Base-by-base conservation (phyloP, 2,888 invertebrate species). In the Torymus texanus region DNA sequence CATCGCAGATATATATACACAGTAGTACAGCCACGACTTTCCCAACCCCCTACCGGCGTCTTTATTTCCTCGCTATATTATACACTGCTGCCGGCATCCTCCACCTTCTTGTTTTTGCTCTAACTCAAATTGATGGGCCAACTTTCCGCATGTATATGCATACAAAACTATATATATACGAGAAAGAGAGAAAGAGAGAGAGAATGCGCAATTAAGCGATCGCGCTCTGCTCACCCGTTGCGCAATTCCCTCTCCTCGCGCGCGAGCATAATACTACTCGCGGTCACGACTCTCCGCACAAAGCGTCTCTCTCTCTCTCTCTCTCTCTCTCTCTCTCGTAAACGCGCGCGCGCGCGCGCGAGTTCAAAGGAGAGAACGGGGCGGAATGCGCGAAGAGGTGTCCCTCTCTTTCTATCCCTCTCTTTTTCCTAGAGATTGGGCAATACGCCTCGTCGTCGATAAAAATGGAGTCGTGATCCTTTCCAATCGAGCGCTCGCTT, bases 381-480 rank as follows among this genome's bases (percentile, higher is more conserved):
- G 41, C 41, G 41, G 41, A 41, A 41, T 41, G 41, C 21, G 63
- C 66, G 53, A n/a, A 41, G 50, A 61, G 67, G 51, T 67, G 16
- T 61, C 51, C 24, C 56, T 50, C 62, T 29, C 68, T 74, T 61
- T 61, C 63, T n/a, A 61, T 62, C 53, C 62, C 62, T 71, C 14
- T 71, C 61, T 71, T 29, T 61, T 61, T 61, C 71, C 51, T 61
- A 56, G 53, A 55, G 83, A 83, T 83, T 84, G 82, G 82, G 83
- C 82, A 84, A 83, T 82, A 80, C 81, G 82, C 21, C 21, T 21
- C 80, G 83, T 83, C 41, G 83, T 81, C 82, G 82, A 85, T 84
- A 85, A 85, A 85, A 84, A 84, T 83, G 80, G 82, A 85, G 84
- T 85, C 85, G 84, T 84, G 84, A 84, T 84, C 84, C 84, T 84